A percentile compares a stretch with the other conserved stretches of the same genome.
Conservation (phyloP, 2,888 invertebrate genomes). For the Osmoderma eremita region DNA sequence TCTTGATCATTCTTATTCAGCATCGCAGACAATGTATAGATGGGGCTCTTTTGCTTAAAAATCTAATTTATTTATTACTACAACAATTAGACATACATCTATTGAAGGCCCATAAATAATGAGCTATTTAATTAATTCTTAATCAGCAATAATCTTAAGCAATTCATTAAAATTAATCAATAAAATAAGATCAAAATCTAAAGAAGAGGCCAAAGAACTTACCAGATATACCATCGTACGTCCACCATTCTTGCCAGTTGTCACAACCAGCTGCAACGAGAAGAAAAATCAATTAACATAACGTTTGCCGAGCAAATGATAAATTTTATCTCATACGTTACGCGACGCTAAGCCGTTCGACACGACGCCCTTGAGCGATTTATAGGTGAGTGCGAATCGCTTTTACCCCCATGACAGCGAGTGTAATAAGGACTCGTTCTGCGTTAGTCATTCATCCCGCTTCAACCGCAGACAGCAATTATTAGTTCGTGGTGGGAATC, state of each 20-base stretch:
- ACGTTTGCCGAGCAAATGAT: neutral
- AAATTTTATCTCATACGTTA: neutral
- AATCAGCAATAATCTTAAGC: too few species aligned
- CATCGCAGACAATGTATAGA: too few species aligned
- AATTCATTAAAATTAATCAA: too few species aligned
- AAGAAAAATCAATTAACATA: constrained; percentile 46
- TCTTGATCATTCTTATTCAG: too few species aligned
- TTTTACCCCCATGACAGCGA: constrained; percentile 43
- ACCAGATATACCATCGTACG: constrained; percentile 88
- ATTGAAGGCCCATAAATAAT: too few species aligned
- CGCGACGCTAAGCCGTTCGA: constrained; percentile 16
- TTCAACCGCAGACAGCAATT: constrained; percentile 50
- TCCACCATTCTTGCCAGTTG: constrained; percentile 91
- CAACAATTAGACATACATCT: too few species aligned
- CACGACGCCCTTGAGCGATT: constrained; percentile 33
- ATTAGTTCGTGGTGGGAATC: constrained; percentile 33
- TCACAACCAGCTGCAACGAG: constrained; percentile 75
- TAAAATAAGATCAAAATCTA: too few species aligned
- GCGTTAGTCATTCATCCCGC: constrained; percentile 48
- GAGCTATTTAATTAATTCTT: too few species aligned
- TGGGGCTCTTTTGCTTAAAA: too few species aligned
- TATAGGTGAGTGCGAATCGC: constrained; percentile 27
- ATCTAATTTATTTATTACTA: too few species aligned
- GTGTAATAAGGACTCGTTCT: constrained; percentile 47
- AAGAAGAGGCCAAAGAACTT: too few species aligned